Base-by-base conservation (phyloP, 2,888 invertebrate genomes). In the Volucella bombylans region DNA sequence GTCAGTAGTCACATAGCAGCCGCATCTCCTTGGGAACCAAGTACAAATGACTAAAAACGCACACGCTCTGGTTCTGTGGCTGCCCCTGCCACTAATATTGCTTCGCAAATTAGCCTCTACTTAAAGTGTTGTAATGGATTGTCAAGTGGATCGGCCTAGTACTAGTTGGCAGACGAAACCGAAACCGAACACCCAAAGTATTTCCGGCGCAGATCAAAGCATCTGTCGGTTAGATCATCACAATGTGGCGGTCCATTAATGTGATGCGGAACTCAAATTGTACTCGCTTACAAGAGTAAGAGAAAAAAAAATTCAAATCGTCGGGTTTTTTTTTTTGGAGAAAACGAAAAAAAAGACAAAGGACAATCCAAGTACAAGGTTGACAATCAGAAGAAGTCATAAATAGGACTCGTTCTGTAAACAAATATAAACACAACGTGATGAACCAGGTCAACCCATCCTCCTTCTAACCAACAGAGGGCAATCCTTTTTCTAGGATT, bases 31-130 rank as follows among this genome's bases (percentile, higher is more conserved):
- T 83, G 83, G 69, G 83, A 83, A 80, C 74, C 74, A 81, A 81
- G 71, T 77, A 64, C 81, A 81, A 77, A 81, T 67, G 77, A 76
- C 81, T 38, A 68, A 68, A 68, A 31, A 54, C 45, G 15, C 45
- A 82, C 67, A 64, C 61, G 14, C 18, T 73, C 52, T 47, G 57
- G 47, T 85, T 31, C 6, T 31, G 31, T 6, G 4, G 0, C 31
- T 31, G 31, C 6, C 31, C 31, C 31, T 31, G 31, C 31, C 31
- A 6, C 31, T 0, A 31, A 31, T 31, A 31, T 31, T 31, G 31
- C 6, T 31, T 85, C 62, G 85, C 85, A 85, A 85, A 85, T 85
- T 85, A 85, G 85, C 85, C 67, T 50, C 76, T 85, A 85, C 85
- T 85, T 85, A 85, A 62, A 77, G 76, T 76, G 39, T 77, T 85